phyloP scores from a whole-genome alignment of 2,888 invertebrate species.

The Sipha maydis region DNA sequence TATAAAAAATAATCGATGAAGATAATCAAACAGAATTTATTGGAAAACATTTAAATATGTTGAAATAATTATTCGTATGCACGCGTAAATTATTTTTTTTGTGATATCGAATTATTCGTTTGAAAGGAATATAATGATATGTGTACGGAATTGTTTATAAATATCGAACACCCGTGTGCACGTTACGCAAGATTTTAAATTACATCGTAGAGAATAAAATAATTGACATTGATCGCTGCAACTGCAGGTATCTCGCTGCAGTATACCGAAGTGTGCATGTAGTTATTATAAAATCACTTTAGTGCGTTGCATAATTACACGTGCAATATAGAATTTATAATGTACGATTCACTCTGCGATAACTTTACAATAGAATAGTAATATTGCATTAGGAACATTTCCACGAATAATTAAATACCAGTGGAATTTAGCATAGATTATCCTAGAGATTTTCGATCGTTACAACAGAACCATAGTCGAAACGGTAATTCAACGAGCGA shows the following conservation, averaged over 20 bases:
- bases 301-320: neutral
- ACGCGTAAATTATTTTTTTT: too few relatives aligned
- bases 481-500: too few relatives aligned
- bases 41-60: neutral
- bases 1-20: too few relatives aligned
- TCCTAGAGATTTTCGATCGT: too few relatives aligned
- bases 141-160: neutral
- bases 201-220: neutral
- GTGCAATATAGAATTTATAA: neutral
- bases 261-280: neutral
- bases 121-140: too few relatives aligned
- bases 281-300: neutral
- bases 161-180: neutral
- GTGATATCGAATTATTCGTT: too few relatives aligned
- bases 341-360: neutral
- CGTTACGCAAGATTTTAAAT: neutral
- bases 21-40: neutral
- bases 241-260: neutral
- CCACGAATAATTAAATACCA: neutral
- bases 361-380: neutral
- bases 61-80: too few relatives aligned
- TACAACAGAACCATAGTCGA: too few relatives aligned
- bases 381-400: neutral
- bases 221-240: neutral
- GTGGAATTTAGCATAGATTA: too few relatives aligned